Percentiles rank a stretch among this genome's conserved stretches.
These are phyloP conservation scores for Lochmaea crataegi DNA, from an alignment of 2,888 invertebrate genomes.

Conservation along the genomic window DNA sequence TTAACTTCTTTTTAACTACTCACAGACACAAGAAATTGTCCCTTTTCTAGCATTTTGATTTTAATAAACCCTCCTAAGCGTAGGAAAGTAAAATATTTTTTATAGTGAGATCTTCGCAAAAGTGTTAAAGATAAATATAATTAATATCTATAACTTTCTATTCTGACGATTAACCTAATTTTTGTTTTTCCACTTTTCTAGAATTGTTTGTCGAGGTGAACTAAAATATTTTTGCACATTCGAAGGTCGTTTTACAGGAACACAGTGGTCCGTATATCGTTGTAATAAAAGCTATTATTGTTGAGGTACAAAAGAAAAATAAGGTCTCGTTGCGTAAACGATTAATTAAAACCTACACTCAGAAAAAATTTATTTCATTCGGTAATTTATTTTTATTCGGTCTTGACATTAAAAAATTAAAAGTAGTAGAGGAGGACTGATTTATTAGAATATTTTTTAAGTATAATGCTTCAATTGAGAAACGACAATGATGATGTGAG, in stretches of 20 bases:
- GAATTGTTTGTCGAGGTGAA: neutral
- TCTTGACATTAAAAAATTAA: too few species aligned
- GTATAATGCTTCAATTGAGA: neutral
- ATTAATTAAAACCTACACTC: conserved; percentile 11
- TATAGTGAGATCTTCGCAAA: too few species aligned
- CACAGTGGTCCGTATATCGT: neutral
- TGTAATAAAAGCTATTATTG: neutral
- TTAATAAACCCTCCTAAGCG: too few species aligned
- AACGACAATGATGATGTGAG: neutral
- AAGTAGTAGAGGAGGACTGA: too few species aligned
- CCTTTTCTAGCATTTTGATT: too few species aligned
- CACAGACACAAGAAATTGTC: too few species aligned
- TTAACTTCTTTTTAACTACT: too few species aligned
- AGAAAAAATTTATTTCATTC: neutral
- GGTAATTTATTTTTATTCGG: too few species aligned
- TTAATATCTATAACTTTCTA: neutral
- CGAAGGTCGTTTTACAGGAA: neutral
- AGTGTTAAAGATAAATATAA: neutral
- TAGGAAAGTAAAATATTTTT: too few species aligned
- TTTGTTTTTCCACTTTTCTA: neutral
- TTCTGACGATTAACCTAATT: too few species aligned
- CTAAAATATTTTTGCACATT: neutral
- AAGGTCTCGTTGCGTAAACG: conserved; percentile 26
- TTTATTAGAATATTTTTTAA: too few species aligned
- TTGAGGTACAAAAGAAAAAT: conserved; percentile 18